These are phyloP conservation scores for Xerus rutilus DNA, from an alignment of 2,797 vertebrate genomes.

Conservation along the genomic window DNA sequence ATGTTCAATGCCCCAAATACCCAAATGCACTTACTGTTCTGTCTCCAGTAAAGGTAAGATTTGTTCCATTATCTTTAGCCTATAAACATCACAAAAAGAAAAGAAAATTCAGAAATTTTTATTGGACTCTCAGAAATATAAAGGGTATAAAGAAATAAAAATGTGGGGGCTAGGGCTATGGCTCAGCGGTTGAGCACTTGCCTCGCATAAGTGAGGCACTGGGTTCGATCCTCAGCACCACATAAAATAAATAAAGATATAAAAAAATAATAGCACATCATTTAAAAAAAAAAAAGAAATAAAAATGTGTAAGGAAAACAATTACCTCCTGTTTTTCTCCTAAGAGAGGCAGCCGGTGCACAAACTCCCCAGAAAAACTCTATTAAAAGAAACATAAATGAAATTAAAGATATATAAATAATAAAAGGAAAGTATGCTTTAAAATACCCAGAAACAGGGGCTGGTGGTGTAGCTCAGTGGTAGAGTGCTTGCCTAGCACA, in stretches of 20 bases:
- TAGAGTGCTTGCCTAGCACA: no score
- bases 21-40: slow-evolving; percentile 86
- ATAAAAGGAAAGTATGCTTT: slow-evolving; percentile 35
- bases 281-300: no score
- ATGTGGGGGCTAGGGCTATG: no score
- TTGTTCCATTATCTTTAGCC: slow-evolving; percentile 87
- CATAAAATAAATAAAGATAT: no score
- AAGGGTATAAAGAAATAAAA: background rate
- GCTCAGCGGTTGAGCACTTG: no score
- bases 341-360: slow-evolving; percentile 91
- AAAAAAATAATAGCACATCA: no score
- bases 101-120: slow-evolving; percentile 63
- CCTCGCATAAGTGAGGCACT: no score
- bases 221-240: no score
- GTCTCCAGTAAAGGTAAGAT: slow-evolving; percentile 83
- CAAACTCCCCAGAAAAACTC: slow-evolving; percentile 92
- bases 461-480: no score
- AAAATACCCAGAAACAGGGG: slow-evolving; percentile 39
- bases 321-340: slow-evolving; percentile 88
- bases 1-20: slow-evolving; percentile 2
- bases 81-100: slow-evolving; percentile 73
- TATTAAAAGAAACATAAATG: slow-evolving; percentile 54
- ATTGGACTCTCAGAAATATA: slow-evolving; percentile 59
- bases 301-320: background rate
- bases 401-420: slow-evolving; percentile 57